Evolutionary conservation across 2,888 invertebrate genomes (phyloP), one percentile per base, ranked within the genome.

Genomic region (Pandemis heparana): DNA sequence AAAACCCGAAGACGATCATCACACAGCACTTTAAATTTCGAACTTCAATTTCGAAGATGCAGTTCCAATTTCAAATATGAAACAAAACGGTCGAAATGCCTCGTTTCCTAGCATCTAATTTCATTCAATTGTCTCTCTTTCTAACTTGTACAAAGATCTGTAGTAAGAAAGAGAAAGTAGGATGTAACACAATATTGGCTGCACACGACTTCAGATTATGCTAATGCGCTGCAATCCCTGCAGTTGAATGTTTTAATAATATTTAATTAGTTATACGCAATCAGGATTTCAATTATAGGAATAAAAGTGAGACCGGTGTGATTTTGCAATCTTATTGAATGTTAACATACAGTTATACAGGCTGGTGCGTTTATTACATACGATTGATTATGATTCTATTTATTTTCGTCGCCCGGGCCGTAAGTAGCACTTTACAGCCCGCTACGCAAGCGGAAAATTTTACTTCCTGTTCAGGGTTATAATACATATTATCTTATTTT

Each of bases 221-320:
- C 39, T 51, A 65, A 65, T 39, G 39, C 51, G 9, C 51, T 39
- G 60, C 61, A 62, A 61, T 60, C 32, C 14, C 38, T 39, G 53
- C 56, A 56, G 56, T 61, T 53, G 66, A 16, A 70, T 48, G 64
- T 60, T 48, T 59, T 72, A 72, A 66, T 71, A 71, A 67, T 53
- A 61, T 60, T 67, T 48, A 53, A 66, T 67, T 67, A 70, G 53
- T 62, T 48, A 60, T 59, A 23, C 12, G 63, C 63, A 23, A 63
- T 63, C 43, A 23, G 32, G 14, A 38, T 7, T 48, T 64, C 51
- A 64, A 64, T 64, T 64, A 51, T 51, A n/a, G 23, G 48, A 43
- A 38, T 59, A 70, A 43, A 38, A 64, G 18, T 56, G 18, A 38
- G 32, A 38, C n/a, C n/a, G n/a, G 10, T 38, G 14, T 5, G 32